Conservation (phyloP, 2,797 vertebrate species). For the Anabas testudineus region DNA sequence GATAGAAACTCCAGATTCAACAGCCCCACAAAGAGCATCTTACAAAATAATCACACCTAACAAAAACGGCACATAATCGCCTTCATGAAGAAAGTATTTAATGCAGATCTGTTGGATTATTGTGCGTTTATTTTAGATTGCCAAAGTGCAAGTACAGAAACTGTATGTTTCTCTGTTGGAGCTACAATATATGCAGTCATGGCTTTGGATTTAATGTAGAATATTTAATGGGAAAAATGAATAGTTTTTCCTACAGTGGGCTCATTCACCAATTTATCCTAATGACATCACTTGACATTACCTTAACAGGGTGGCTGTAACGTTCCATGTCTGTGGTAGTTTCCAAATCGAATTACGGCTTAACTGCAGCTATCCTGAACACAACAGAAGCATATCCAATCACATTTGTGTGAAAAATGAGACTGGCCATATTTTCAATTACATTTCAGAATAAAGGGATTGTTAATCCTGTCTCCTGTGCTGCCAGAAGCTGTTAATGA, state of each 20-base stretch:
- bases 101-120: too few relatives aligned
- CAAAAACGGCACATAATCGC: too few relatives aligned
- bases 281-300: conserved; percentile 68
- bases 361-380: conserved; percentile 76
- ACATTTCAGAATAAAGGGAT: conserved; percentile 85
- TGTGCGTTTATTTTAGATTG: too few relatives aligned
- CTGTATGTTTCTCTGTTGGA: neutral
- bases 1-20: too few relatives aligned
- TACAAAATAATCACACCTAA: too few relatives aligned
- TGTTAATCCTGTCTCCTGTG: conserved; percentile 82
- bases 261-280: conserved; percentile 53
- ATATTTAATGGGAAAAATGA: conserved; percentile 35
- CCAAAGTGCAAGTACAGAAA: too few relatives aligned
- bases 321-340: conserved; percentile 56
- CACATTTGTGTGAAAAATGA: conserved; percentile 85
- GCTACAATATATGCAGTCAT: neutral
- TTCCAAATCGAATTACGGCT: conserved; percentile 80
- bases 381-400: conserved; percentile 83
- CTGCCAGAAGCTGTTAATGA: conserved; percentile 83
- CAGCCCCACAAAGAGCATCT: too few relatives aligned
- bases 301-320: conserved; percentile 63
- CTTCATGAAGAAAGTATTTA: too few relatives aligned
- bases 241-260: conserved; percentile 21
- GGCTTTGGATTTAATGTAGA: conserved; percentile 28
- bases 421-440: conserved; percentile 84